Conservation (phyloP, 2,888 invertebrate genomes). For the Abrostola triplasia region DNA sequence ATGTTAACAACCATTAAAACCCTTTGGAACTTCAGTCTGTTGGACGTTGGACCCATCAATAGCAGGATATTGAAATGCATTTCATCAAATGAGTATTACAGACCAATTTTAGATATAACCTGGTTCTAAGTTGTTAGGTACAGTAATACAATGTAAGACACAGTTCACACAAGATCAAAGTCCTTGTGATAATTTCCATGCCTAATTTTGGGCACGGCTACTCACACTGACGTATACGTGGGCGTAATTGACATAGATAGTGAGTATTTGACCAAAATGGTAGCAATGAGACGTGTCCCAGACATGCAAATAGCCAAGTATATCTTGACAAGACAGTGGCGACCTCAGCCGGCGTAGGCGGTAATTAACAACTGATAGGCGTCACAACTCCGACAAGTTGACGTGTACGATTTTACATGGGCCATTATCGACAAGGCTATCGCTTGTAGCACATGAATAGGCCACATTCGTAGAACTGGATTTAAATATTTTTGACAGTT, state of each 20-base stretch:
- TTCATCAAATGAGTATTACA: too few species aligned
- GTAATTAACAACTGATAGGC: constrained; percentile 78
- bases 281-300: constrained; percentile 60
- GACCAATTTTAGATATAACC: too few species aligned
- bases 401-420: constrained; percentile 56
- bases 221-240: constrained; percentile 31
- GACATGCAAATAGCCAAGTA: constrained; percentile 58
- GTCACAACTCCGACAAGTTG: constrained; percentile 64
- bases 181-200: background rate
- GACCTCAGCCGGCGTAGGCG: constrained; percentile 71
- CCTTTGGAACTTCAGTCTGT: too few species aligned
- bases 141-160: too few species aligned
- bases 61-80: too few species aligned
- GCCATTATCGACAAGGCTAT: constrained; percentile 59
- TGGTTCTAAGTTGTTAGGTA: too few species aligned
- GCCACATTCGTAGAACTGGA: constrained; percentile 36
- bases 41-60: too few species aligned
- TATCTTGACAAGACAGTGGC: constrained; percentile 61
- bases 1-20: too few species aligned
- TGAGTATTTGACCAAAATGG: constrained; percentile 56
- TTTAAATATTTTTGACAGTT: constrained; percentile 54
- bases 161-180: constrained; percentile 16
- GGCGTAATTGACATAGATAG: constrained; percentile 52
- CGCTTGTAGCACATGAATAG: constrained; percentile 26
- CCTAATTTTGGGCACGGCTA: constrained; percentile 7